Evolutionary conservation across 2,113 vertebrate species (phyloP).

Genomic region (Egretta garzetta): DNA sequence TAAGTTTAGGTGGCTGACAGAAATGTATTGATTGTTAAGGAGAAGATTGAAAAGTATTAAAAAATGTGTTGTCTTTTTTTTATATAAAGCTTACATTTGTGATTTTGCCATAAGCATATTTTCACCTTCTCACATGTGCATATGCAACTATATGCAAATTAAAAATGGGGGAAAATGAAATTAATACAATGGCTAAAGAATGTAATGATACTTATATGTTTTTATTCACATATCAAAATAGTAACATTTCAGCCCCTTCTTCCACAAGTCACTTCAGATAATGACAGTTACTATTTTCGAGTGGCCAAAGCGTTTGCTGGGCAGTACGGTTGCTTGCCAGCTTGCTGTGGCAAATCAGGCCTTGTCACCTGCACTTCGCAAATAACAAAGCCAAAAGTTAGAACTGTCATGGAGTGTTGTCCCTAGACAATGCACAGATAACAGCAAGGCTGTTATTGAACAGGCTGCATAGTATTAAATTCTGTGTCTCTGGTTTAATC

Average conservation of each 20-base stretch:
- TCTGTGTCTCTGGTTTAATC: not conserved
- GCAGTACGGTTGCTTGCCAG: not conserved
- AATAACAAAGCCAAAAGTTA: not conserved
- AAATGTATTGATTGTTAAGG: not conserved
- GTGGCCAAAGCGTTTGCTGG: not conserved
- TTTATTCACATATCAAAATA: not conserved
- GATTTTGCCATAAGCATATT: not conserved
- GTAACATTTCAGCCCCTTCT: not conserved
- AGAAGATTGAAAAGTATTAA: not conserved
- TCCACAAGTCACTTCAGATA: not conserved
- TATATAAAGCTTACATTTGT: not conserved
- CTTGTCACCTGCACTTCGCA: not conserved
- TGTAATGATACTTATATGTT: not conserved
- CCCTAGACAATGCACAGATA: accelerated
- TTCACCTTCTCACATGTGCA: not conserved
- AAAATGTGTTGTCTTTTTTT: not conserved
- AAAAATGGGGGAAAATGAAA: not conserved
- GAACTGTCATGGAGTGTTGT: not conserved
- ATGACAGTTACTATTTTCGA: not conserved
- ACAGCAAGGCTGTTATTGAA: not conserved
- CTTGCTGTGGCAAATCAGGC: not conserved
- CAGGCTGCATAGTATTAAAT: not conserved
- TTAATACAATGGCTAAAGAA: not conserved
- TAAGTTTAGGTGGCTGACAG: not conserved
- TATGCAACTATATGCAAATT: not conserved